A percentile compares a stretch with the other conserved stretches of the same genome.
These are phyloP conservation scores for Epinotia bilunana DNA, from an alignment of 2,888 invertebrate species.

Conservation along the genomic window DNA sequence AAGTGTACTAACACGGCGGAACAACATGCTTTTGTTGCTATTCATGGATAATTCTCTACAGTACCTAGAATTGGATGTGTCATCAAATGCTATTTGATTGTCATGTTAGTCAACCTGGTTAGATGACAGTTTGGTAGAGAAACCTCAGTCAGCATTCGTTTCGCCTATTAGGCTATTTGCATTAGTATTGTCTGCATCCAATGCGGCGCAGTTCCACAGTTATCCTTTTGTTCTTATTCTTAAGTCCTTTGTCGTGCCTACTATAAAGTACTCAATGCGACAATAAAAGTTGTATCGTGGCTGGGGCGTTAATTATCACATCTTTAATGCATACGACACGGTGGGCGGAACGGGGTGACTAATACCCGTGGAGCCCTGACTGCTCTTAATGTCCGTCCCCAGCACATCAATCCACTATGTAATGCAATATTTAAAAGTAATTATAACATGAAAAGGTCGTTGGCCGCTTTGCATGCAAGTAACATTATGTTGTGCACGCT, in stretches of 20 bases:
- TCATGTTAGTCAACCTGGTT: constrained; percentile 16
- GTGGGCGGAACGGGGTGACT: constrained; percentile 31
- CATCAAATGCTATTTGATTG: constrained; percentile 31
- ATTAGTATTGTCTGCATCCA: constrained; percentile 5
- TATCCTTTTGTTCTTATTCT: constrained; percentile 24
- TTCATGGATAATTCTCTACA: constrained; percentile 29
- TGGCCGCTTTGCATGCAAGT: constrained; percentile 10
- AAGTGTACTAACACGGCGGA: constrained; percentile 21
- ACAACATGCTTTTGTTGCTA: constrained; percentile 40
- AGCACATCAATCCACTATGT: constrained; percentile 9
- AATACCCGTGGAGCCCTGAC: constrained; percentile 19
- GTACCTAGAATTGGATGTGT: constrained; percentile 33
- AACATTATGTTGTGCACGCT: not conserved
- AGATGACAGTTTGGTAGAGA: constrained; percentile 7
- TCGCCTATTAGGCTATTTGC: not conserved
- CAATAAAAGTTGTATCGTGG: constrained; percentile 14
- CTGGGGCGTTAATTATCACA: constrained; percentile 27
- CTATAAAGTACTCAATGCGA: not conserved
- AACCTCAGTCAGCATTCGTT: not conserved
- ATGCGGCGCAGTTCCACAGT: not conserved
- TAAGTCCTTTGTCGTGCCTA: constrained; percentile 11
- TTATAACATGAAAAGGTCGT: constrained; percentile 2
- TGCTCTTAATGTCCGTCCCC: constrained; percentile 21
- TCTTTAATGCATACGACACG: constrained; percentile 25
- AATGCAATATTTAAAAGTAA: constrained; percentile 11